Evolutionary conservation across 2,797 vertebrate genomes (phyloP), one percentile per base, ranked within the genome.

Genomic region (Sciurus vulgaris): DNA sequence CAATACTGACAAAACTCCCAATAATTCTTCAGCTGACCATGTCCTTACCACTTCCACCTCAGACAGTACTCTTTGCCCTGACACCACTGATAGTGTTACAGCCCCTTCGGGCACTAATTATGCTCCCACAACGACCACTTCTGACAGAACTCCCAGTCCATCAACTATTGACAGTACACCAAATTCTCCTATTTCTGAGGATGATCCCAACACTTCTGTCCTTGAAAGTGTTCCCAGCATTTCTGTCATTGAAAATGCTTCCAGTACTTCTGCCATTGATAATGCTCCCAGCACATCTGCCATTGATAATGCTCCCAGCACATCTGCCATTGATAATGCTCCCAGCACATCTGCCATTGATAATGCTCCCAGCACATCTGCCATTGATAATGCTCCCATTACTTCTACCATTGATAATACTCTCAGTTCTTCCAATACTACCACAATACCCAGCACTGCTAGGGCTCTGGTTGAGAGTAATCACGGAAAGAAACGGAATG

Each of bases 401-500:
- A 63, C 3, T 30, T 11, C 61, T 63, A 24, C 20, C 22, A 59
- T 59, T 59, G 56, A 10, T 59, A 59, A 24, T 10, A 24, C 59
- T 61, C 59, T 26, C 22, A 61, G 59, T 61, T 26, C 10, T 61
- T 61, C 89, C n/a, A 28, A 24, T 73, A 2, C 96, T 20, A n/a
- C 49, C 67, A 85, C 9, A 24, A 97, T 86, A 63, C 96, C 98
- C 83, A 98, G 85, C 30, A 86, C 97, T 89, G 96, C 96, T 83
- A 97, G 0, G 70, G 67, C 97, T 95, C 82, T 95, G 33, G 49
- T 97, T 89, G 98, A 98, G 96, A 99, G 98, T 22, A 98, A 98
- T 78, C 98, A 97, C 63, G 97, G 97, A 73, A 99, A 98, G 94
- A 98, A 98, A 41, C 98, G 97, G 94, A 97, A 97, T 92, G 97